A percentile compares a stretch with the other conserved stretches of the same genome.
Evolutionary conservation across 2,113 vertebrate species (phyloP).

Genomic region (Syrrhaptes paradoxus): DNA sequence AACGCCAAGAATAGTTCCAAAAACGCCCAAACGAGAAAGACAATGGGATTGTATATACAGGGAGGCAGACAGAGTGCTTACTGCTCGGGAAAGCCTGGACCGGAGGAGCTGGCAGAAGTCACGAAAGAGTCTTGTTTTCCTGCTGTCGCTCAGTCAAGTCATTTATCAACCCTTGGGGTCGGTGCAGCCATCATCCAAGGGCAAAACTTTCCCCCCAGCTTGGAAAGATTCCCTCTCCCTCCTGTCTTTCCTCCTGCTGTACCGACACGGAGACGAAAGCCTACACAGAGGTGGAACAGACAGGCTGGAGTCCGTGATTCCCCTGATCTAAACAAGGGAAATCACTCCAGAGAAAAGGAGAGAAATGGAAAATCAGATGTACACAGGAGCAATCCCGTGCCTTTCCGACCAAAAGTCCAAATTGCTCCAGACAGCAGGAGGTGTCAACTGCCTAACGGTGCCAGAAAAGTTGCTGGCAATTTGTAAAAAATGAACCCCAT

Average conservation of each 20-base stretch:
- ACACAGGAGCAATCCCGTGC: background rate
- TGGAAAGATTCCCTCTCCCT: background rate
- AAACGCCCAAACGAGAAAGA: background rate
- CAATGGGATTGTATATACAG: accelerated
- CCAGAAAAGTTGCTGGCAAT: background rate
- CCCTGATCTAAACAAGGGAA: background rate
- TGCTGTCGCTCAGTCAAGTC: background rate
- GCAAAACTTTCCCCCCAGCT: background rate
- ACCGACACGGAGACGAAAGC: background rate
- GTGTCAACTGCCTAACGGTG: background rate
- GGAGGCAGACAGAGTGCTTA: background rate
- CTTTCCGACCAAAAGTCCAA: background rate
- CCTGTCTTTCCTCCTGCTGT: background rate
- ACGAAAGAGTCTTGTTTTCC: background rate
- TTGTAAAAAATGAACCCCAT: background rate
- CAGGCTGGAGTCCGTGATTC: background rate
- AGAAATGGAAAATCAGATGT: accelerated
- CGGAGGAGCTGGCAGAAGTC: background rate
- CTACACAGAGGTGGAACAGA: accelerated
- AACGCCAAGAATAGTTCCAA: background rate
- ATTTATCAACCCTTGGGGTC: background rate
- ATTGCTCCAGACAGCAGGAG: background rate
- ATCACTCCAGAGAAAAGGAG: background rate
- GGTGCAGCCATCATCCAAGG: background rate
- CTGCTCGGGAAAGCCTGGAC: background rate